Evolutionary conservation across 2,888 invertebrate genomes (phyloP).

Genomic region (Frankliniella intonsa): DNA sequence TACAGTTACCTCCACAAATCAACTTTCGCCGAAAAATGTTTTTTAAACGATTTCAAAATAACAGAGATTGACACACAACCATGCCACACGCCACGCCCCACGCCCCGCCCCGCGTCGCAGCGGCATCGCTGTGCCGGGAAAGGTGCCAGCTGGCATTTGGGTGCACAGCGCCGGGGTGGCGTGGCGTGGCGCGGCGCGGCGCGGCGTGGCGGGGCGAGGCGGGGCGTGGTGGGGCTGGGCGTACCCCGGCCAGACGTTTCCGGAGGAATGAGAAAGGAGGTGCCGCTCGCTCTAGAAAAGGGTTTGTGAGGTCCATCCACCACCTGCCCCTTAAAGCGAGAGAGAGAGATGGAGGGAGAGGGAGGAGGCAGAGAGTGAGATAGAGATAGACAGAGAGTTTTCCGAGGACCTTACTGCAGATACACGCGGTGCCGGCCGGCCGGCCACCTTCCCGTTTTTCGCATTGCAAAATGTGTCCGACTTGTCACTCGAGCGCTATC

Average conservation of each 20-base stretch:
- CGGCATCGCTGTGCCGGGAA: background rate
- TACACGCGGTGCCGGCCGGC: background rate
- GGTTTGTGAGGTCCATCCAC: too few species aligned
- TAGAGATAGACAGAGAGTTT: background rate
- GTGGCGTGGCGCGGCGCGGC: background rate
- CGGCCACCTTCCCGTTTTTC: background rate
- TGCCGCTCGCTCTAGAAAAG: too few species aligned
- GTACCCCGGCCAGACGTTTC: background rate
- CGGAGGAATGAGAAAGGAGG: too few species aligned
- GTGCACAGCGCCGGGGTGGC: background rate
- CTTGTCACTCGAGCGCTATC: background rate
- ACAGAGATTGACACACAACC: too few species aligned
- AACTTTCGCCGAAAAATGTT: too few species aligned
- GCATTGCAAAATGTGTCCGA: background rate
- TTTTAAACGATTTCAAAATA: too few species aligned
- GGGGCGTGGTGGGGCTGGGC: background rate
- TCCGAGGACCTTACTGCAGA: background rate
- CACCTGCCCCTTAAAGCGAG: too few species aligned
- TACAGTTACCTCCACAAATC: too few species aligned
- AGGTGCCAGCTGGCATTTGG: conserved; percentile 5
- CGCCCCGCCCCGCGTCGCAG: too few species aligned
- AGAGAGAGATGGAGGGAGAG: too few species aligned
- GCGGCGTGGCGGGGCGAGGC: background rate
- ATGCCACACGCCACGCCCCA: too few species aligned
- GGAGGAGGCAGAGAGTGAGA: too few species aligned